Evolutionary conservation across 30 jellyfish, hydroid and myxozoan species (phyloP).

Genomic region (Turritopsis dohrnii): DNA sequence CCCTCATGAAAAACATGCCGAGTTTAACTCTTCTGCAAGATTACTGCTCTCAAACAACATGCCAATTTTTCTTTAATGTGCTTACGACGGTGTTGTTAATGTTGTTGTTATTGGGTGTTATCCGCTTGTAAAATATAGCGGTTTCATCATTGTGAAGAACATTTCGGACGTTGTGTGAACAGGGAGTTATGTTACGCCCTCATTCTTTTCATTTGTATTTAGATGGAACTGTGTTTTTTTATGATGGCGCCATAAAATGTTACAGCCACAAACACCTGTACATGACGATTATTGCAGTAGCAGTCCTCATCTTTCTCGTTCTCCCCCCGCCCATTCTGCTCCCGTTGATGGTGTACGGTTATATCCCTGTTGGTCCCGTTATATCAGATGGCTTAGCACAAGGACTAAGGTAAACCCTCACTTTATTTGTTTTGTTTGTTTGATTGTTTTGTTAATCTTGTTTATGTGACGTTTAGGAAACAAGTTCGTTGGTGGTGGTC

Average conservation of each 20-base stretch:
- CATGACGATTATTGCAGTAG: conserved; percentile 38
- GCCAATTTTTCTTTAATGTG: too few relatives aligned
- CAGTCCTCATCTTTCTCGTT: conserved; percentile 39
- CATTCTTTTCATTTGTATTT: neutral
- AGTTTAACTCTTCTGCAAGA: too few relatives aligned
- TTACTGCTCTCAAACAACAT: too few relatives aligned
- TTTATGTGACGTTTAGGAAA: conserved; percentile 27
- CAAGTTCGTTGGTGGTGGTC: conserved; percentile 87
- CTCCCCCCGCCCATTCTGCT: conserved; percentile 63
- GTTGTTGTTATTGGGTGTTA: too few relatives aligned
- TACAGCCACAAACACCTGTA: conserved; percentile 37
- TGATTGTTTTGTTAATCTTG: neutral
- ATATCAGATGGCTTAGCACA: conserved; percentile 68
- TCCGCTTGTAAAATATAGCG: too few relatives aligned
- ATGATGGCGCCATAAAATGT: conserved; percentile 63
- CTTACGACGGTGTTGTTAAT: too few relatives aligned
- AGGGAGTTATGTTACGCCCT: too few relatives aligned
- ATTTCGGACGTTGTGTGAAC: neutral
- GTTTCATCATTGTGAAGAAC: neutral
- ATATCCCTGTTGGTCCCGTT: conserved; percentile 46
- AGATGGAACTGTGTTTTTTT: conserved; percentile 31
- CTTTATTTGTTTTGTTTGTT: neutral
- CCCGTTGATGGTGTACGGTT: conserved; percentile 43
- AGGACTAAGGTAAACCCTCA: conserved; percentile 53
- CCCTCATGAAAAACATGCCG: too few relatives aligned